These are phyloP conservation scores for Aplysia californica DNA, from an alignment of 1,140 invertebrate genomes.

Conservation along the genomic window DNA sequence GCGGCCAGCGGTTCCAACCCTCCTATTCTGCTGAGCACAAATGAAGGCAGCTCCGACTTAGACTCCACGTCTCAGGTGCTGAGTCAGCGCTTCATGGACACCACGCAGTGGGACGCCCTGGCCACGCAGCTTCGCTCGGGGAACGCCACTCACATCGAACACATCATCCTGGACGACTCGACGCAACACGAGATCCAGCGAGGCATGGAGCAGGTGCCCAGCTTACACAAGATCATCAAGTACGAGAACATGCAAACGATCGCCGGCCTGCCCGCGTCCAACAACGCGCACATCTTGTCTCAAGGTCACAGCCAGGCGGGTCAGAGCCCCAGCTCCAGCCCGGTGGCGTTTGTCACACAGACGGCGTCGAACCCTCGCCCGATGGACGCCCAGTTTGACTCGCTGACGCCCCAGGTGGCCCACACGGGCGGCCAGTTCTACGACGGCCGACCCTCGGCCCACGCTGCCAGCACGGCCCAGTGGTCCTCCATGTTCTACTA, in stretches of 20 bases:
- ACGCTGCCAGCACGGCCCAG: neutral
- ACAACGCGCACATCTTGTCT: neutral
- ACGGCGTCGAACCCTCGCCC: neutral
- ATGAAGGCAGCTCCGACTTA: slow-evolving; percentile 10
- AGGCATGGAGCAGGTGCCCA: slow-evolving; percentile 11
- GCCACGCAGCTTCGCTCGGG: neutral
- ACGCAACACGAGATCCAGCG: slow-evolving; percentile 6
- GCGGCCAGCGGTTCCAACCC: too few species aligned
- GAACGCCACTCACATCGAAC: slow-evolving; percentile 4
- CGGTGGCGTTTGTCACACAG: slow-evolving; percentile 8
- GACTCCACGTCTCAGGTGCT: slow-evolving; percentile 2
- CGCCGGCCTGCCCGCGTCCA: neutral
- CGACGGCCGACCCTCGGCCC: neutral
- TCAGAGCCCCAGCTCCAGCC: slow-evolving; percentile 6
- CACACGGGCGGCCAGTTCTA: slow-evolving; percentile 7
- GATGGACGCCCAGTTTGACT: neutral
- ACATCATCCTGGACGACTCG: slow-evolving; percentile 14
- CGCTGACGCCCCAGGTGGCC: neutral
- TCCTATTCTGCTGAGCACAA: too few species aligned
- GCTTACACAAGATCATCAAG: slow-evolving; percentile 13
- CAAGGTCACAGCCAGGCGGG: neutral
- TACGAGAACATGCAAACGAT: slow-evolving; percentile 13
- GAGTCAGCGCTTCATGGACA: slow-evolving; percentile 9
- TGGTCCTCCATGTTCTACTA: slow-evolving; percentile 41
- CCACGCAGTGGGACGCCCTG: slow-evolving; percentile 12